Conservation (phyloP, 2,113 vertebrate species). For the Peromyscus maniculatus region DNA sequence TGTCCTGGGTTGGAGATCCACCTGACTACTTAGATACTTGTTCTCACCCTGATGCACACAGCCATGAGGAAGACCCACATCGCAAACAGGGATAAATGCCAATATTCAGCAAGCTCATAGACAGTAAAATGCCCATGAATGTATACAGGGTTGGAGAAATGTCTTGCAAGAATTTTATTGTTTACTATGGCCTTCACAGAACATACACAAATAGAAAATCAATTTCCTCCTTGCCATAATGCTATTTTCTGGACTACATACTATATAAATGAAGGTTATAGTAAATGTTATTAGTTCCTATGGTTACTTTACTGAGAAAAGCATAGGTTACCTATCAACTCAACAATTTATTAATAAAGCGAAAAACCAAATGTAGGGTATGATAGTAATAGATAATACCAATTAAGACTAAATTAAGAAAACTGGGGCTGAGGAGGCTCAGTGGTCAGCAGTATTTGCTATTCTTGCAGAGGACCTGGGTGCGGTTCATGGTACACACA, state of each 20-base stretch:
- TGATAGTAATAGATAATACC: slow-evolving; percentile 31
- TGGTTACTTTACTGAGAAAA: slow-evolving; percentile 6
- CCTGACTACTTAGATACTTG: not conserved
- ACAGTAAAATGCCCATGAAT: not conserved
- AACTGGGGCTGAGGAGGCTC: not conserved
- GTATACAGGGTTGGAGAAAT: not conserved
- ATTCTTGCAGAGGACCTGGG: not conserved
- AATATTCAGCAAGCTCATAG: not conserved
- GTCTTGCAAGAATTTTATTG: not conserved
- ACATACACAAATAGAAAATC: slow-evolving; percentile 22
- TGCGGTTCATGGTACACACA: not conserved
- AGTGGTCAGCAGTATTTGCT: not conserved
- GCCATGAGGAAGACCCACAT: not conserved
- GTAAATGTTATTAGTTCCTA: not conserved
- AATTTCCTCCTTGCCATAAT: not conserved
- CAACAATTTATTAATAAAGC: slow-evolving; percentile 34
- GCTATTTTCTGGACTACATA: not conserved
- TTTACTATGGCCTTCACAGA: slow-evolving; percentile 1
- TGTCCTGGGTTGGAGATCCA: too few species aligned
- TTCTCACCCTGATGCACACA: not conserved
- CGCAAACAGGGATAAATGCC: not conserved
- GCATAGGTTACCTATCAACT: not conserved
- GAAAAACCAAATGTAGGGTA: slow-evolving; percentile 34
- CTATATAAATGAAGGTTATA: not conserved
- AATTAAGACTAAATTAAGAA: not conserved